A percentile compares a stretch with the other conserved stretches of the same genome.
Evolutionary conservation across 2,888 invertebrate genomes (phyloP).

Genomic region (Drosophila monieri): DNA sequence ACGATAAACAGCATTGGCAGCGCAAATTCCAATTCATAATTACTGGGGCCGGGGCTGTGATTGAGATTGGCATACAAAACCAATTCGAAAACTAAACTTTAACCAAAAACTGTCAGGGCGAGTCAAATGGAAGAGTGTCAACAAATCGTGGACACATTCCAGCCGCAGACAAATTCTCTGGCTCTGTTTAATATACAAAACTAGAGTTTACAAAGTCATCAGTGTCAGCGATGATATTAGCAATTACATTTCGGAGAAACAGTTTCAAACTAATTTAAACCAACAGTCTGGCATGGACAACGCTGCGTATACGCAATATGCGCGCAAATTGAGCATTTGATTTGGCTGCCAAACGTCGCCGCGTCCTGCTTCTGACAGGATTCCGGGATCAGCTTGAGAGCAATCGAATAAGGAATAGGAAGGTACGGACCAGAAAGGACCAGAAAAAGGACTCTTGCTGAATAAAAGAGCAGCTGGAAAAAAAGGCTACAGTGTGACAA

Average conservation of each 20-base stretch:
- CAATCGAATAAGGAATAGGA: constrained; percentile 35
- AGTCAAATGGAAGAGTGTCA: constrained; percentile 32
- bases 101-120: constrained; percentile 63
- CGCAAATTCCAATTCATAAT: constrained; percentile 23
- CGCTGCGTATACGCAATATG: constrained; percentile 71
- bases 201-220: constrained; percentile 6
- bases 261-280: constrained; percentile 25
- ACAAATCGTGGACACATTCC: constrained; percentile 22
- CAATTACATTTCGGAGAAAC: constrained; percentile 30
- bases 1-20: constrained; percentile 53
- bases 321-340: constrained; percentile 76
- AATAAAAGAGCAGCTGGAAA: constrained; percentile 23
- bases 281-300: constrained; percentile 9
- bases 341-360: constrained; percentile 61
- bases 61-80: constrained; percentile 35
- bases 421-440: constrained; percentile 4
- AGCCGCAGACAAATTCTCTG: constrained; percentile 27
- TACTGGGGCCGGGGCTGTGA: background rate
- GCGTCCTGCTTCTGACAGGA: constrained; percentile 62
- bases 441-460: constrained; percentile 12
- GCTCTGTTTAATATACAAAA: constrained; percentile 25
- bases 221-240: constrained; percentile 21
- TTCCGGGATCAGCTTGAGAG: constrained; percentile 38
- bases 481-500: constrained; percentile 62
- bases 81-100: constrained; percentile 71